These are phyloP conservation scores for Aporophyla lueneburgensis DNA, from an alignment of 2,888 invertebrate genomes.

Conservation along the genomic window DNA sequence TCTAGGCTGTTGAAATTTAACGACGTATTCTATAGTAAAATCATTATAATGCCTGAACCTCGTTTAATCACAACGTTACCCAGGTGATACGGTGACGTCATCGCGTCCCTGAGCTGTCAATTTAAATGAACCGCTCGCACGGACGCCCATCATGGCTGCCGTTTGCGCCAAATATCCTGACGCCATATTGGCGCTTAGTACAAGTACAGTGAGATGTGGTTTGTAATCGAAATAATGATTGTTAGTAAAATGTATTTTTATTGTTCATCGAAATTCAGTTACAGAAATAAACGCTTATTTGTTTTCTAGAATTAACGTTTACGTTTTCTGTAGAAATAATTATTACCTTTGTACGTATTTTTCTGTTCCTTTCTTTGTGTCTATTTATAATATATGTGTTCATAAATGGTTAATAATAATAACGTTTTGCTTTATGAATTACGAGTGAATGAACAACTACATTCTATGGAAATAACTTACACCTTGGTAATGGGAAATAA, in stretches of 20 bases:
- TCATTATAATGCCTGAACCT: conserved; percentile 3
- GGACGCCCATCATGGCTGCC: conserved; percentile 60
- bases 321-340: no score
- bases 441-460: not conserved
- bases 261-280: not conserved
- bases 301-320: not conserved
- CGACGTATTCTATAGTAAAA: not conserved
- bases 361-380: no score
- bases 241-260: conserved; percentile 17
- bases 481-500: not conserved
- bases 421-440: not conserved
- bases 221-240: conserved; percentile 35
- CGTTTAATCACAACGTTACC: conserved; percentile 5
- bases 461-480: not conserved
- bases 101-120: conserved; percentile 42
- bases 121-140: conserved; percentile 47
- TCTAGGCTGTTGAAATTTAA: not conserved
- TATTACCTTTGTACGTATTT: no score
- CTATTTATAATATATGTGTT: no score
- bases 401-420: no score
- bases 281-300: not conserved
- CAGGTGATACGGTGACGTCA: conserved; percentile 39
- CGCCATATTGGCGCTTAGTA: conserved; percentile 51
- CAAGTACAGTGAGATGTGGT: conserved; percentile 34
- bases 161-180: conserved; percentile 37